Conservation (phyloP, 2,113 vertebrate species). For the Zosterops japonicus region DNA sequence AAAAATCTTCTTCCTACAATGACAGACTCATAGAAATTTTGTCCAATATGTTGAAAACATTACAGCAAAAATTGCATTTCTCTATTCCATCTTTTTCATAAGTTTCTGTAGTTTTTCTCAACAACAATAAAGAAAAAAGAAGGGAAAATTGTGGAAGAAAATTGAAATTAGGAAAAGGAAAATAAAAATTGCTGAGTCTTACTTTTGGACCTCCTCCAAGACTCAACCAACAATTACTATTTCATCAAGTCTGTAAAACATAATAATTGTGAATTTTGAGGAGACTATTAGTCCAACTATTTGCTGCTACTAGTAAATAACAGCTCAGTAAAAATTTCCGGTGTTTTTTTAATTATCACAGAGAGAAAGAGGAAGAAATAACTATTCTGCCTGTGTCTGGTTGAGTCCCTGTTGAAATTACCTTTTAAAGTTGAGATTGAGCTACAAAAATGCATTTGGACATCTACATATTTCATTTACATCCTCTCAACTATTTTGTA, state of each 20-base stretch:
- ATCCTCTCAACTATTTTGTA: neutral
- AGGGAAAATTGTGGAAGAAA: neutral
- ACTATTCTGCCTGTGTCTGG: neutral
- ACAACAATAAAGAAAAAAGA: neutral
- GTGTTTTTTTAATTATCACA: neutral
- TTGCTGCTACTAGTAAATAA: neutral
- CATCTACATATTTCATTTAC: neutral
- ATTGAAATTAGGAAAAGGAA: neutral
- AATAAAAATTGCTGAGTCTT: neutral
- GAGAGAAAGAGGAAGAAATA: neutral
- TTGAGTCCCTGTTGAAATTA: neutral
- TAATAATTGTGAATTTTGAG: neutral
- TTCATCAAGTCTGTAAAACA: neutral
- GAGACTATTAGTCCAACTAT: neutral
- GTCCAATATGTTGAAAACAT: fast-evolving
- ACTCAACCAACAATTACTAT: neutral
- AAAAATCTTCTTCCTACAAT: neutral
- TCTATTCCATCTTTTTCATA: neutral
- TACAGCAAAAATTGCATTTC: neutral
- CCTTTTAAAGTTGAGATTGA: neutral
- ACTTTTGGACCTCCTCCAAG: neutral
- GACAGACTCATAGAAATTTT: neutral
- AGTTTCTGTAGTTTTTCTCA: neutral
- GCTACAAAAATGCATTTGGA: neutral
- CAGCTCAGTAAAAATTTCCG: neutral